phyloP scores from a whole-genome alignment of 2,113 vertebrate species.

The Semnornis frantzii region DNA sequence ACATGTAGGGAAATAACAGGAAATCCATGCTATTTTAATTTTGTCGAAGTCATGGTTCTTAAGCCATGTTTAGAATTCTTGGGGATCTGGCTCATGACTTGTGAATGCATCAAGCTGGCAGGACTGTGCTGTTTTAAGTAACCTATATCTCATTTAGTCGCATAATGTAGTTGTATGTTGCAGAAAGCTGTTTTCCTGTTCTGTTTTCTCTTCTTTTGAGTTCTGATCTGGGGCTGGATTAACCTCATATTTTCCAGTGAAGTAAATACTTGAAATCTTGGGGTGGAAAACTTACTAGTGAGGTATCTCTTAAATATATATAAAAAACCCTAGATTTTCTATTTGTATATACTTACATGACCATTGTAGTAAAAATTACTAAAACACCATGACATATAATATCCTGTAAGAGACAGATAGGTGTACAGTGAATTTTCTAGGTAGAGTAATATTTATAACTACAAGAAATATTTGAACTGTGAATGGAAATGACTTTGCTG shows the following conservation, averaged over 20 bases:
- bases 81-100: slow-evolving; percentile 12
- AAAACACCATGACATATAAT: not conserved
- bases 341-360: not conserved
- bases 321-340: not conserved
- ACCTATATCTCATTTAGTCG: not conserved
- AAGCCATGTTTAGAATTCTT: slow-evolving; percentile 43
- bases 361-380: not conserved
- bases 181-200: not conserved
- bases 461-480: not conserved
- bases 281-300: not conserved
- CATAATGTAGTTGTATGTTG: not conserved
- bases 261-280: not conserved
- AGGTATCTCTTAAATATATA: not conserved
- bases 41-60: slow-evolving; percentile 41
- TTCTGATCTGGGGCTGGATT: not conserved
- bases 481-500: too few species aligned
- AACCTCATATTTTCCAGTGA: not conserved
- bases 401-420: not conserved
- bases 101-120: not conserved
- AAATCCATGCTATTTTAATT: slow-evolving; percentile 47
- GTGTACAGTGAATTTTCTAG: not conserved
- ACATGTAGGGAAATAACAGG: slow-evolving; percentile 18
- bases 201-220: not conserved
- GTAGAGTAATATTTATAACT: not conserved
- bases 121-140: slow-evolving; percentile 15